Evolutionary conservation across 2,797 vertebrate species (phyloP).

Genomic region (Micropoecilia bifurca): DNA sequence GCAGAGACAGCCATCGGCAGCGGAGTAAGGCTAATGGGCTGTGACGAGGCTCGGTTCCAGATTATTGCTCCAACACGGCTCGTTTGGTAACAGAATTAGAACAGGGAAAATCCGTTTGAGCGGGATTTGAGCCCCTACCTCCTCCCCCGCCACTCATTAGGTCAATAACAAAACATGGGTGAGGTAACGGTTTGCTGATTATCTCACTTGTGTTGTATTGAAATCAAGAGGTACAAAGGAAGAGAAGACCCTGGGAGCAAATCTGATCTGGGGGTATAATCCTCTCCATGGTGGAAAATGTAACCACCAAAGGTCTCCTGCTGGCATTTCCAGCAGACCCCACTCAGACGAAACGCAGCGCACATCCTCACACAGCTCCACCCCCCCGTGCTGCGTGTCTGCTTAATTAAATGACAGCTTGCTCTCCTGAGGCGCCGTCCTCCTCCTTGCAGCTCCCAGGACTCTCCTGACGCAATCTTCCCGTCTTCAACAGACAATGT

Average conservation of each 20-base stretch:
- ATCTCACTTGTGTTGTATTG: not conserved
- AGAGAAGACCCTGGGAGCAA: conserved; percentile 5
- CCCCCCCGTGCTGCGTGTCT: conserved; percentile 31
- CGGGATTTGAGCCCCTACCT: conserved; percentile 29
- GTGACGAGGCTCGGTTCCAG: conserved; percentile 64
- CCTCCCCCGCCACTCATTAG: conserved; percentile 3
- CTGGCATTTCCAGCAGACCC: conserved; percentile 29
- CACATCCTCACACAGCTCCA: not conserved
- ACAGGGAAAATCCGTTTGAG: conserved; percentile 60
- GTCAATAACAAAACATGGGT: conserved; percentile 29
- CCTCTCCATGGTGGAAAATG: conserved; percentile 30
- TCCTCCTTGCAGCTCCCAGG: conserved; percentile 33
- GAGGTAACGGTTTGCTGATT: conserved; percentile 5
- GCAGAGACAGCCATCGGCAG: conserved; percentile 38
- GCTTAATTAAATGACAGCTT: conserved; percentile 65
- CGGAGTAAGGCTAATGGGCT: conserved; percentile 64
- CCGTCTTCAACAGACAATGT: conserved; percentile 22
- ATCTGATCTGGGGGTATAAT: conserved; percentile 27
- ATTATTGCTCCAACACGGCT: conserved; percentile 62
- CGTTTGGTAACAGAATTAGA: conserved; percentile 71
- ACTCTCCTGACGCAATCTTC: conserved; percentile 26
- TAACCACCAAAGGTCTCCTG: conserved; percentile 41
- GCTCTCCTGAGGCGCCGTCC: conserved; percentile 56
- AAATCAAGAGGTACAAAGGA: not conserved
- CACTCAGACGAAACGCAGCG: conserved; percentile 17